Percentiles rank a stretch among this genome's conserved stretches.
Conservation (phyloP, 2,113 vertebrate genomes). For the Macrotis lagotis region DNA sequence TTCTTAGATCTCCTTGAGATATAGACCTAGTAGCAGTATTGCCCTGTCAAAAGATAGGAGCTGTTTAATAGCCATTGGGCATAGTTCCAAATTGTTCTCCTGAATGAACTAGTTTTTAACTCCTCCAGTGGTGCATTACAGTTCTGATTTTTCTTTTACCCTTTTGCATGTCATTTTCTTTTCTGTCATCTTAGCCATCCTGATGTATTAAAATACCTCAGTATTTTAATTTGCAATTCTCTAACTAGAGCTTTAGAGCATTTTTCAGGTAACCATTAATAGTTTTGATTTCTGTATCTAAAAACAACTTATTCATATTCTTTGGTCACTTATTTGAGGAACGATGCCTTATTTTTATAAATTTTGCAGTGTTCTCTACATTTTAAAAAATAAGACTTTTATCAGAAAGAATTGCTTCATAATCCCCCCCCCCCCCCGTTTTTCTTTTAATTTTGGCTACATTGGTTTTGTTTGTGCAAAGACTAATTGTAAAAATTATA, state of each 20-base stretch:
- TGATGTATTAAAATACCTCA: not conserved
- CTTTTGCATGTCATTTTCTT: not conserved
- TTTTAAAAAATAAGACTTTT: not conserved
- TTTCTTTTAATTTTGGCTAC: no score
- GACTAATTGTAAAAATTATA: not conserved
- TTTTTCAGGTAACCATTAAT: not conserved
- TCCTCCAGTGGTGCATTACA: fast-evolving
- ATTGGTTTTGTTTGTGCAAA: no score
- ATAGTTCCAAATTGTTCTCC: not conserved
- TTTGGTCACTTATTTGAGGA: not conserved
- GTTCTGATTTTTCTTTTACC: not conserved
- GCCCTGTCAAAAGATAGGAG: not conserved
- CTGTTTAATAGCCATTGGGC: not conserved
- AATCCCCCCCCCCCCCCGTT: no score
- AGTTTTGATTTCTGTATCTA: not conserved
- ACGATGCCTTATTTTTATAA: not conserved
- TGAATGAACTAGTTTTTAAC: not conserved
- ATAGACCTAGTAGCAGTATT: not conserved
- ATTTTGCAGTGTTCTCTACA: not conserved
- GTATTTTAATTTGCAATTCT: no score
- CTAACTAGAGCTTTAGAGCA: not conserved
- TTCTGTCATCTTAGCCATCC: not conserved
- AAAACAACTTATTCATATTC: not conserved
- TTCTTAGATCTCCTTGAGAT: not conserved
- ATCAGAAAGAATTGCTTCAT: not conserved